Percentiles rank a stretch among this genome's conserved stretches.
phyloP scores from a whole-genome alignment of 2,797 vertebrate genomes.

The Gallinago stenura region DNA sequence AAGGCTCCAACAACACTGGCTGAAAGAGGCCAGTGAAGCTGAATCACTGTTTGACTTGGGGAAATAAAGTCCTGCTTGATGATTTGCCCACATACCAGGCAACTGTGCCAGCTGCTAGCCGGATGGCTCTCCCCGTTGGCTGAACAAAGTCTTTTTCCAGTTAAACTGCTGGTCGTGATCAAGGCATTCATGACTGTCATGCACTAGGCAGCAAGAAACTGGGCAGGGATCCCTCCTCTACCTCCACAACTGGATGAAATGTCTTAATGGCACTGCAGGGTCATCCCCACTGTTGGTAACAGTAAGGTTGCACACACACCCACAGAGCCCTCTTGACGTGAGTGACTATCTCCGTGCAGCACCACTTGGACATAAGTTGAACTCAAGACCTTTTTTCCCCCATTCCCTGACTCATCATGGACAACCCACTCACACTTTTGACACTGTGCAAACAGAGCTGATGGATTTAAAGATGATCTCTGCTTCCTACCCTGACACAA shows the following conservation, averaged over 20 bases:
- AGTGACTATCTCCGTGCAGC: background rate
- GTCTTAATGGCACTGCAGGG: background rate
- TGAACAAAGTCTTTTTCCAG: background rate
- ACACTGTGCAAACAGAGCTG: background rate
- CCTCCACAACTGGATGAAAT: background rate
- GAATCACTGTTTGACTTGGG: conserved; percentile 30
- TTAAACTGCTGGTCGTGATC: background rate
- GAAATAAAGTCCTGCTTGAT: background rate
- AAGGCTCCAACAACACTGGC: conserved; percentile 18
- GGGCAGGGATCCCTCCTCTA: background rate
- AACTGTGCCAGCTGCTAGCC: background rate
- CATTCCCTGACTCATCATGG: background rate
- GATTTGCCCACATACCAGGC: background rate
- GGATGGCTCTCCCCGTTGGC: background rate
- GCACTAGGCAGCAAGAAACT: background rate
- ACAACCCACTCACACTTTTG: background rate
- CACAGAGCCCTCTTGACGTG: background rate
- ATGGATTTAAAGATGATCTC: background rate
- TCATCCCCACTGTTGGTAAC: background rate
- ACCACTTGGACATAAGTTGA: fast-evolving
- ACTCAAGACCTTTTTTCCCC: background rate
- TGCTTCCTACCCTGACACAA: background rate
- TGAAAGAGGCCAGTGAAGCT: conserved; percentile 21
- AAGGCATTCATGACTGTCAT: background rate
- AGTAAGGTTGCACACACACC: background rate